Evolutionary conservation across 2,888 invertebrate genomes (phyloP).

Genomic region (Nomada flava): DNA sequence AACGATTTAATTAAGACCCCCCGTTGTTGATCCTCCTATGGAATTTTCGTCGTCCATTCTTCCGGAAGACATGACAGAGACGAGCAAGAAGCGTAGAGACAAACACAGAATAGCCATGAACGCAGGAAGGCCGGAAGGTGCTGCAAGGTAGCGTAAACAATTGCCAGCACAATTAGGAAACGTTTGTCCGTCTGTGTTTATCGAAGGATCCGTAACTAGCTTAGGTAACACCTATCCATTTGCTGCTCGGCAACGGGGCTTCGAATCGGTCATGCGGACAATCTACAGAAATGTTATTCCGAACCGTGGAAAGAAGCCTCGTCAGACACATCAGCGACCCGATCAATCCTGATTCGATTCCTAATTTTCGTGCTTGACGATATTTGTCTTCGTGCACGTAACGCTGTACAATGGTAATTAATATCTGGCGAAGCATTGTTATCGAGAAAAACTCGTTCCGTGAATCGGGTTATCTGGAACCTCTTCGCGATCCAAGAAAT

Average conservation of each 20-base stretch:
- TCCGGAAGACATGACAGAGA: slow-evolving; percentile 71
- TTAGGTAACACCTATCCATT: slow-evolving; percentile 74
- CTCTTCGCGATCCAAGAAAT: background rate
- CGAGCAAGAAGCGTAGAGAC: slow-evolving; percentile 63
- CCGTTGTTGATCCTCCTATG: slow-evolving; percentile 45
- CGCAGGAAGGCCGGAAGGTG: slow-evolving; percentile 64
- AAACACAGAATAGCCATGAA: slow-evolving; percentile 68
- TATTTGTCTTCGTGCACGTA: background rate
- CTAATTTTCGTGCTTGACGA: background rate
- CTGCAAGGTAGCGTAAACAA: slow-evolving; percentile 75
- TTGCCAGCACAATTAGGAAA: slow-evolving; percentile 79
- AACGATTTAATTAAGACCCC: slow-evolving; percentile 62
- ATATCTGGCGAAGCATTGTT: slow-evolving; percentile 1
- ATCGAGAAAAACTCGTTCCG: background rate
- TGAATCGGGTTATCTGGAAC: slow-evolving; percentile 1
- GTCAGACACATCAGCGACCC: background rate
- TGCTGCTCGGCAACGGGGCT: slow-evolving; percentile 53
- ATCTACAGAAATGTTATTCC: slow-evolving; percentile 49
- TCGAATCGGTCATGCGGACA: slow-evolving; percentile 63
- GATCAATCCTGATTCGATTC: background rate
- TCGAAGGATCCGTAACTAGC: slow-evolving; percentile 77
- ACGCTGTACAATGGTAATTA: background rate
- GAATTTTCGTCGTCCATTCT: slow-evolving; percentile 62
- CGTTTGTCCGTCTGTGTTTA: slow-evolving; percentile 78
- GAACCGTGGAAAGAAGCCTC: slow-evolving; percentile 7